These are phyloP conservation scores for Caenorhabditis sp. DNA, from an alignment of 2,888 invertebrate species.

Conservation along the genomic window DNA sequence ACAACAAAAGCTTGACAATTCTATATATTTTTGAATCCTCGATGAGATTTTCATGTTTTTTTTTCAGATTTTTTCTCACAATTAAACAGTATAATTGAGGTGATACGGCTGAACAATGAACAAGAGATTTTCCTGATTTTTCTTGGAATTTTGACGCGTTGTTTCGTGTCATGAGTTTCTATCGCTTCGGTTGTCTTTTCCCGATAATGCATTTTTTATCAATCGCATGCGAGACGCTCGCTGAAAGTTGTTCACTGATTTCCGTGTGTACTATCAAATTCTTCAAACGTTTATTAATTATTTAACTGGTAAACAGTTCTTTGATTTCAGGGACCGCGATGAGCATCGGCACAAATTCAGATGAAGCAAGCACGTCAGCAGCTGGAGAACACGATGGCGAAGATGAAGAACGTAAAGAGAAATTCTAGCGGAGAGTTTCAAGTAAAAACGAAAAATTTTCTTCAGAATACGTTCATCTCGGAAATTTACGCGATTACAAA, in stretches of 20 bases:
- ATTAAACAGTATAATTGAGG: no score
- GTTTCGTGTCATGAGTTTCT: no score
- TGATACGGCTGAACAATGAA: no score
- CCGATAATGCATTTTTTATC: slow-evolving; percentile 12
- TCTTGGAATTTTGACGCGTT: neutral
- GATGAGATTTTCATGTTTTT: no score
- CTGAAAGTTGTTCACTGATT: neutral
- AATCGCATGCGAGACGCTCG: neutral
- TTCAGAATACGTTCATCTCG: slow-evolving; percentile 57
- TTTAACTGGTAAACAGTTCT: neutral
- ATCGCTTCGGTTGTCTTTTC: neutral
- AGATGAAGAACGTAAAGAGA: slow-evolving; percentile 20
- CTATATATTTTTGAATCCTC: no score
- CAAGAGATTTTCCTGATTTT: neutral
- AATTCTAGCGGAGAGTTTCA: neutral
- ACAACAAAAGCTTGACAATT: no score
- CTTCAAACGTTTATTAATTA: neutral
- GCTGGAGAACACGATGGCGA: slow-evolving; percentile 38
- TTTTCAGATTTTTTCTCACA: no score
- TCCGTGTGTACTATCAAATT: neutral
- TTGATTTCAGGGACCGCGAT: slow-evolving; percentile 15
- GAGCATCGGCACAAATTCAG: slow-evolving; percentile 11
- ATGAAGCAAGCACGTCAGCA: slow-evolving; percentile 33
- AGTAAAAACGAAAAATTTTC: neutral
- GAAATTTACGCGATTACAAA: slow-evolving; percentile 36